Evolutionary conservation across 2,888 invertebrate genomes (phyloP).

Genomic region (Rhorus exstirpatorius): DNA sequence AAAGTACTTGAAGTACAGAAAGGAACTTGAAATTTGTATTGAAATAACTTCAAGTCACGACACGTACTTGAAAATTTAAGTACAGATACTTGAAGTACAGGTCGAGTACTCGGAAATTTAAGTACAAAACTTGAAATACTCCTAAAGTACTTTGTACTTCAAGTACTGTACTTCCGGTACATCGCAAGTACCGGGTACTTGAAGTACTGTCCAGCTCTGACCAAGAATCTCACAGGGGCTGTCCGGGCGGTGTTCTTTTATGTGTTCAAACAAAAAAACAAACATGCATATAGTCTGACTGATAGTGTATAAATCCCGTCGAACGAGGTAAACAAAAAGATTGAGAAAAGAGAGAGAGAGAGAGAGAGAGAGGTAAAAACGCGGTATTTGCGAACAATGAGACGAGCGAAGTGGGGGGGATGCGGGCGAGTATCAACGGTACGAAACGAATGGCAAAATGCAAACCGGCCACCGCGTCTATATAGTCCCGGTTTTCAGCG

Average conservation of each 20-base stretch:
- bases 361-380: constrained; percentile 30
- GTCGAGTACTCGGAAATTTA: no score
- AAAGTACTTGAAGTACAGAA: no score
- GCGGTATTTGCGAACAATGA: constrained; percentile 69
- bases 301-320: constrained; percentile 61
- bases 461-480: constrained; percentile 47
- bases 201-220: no score
- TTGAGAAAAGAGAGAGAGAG: constrained; percentile 43
- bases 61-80: no score
- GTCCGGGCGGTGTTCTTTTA: constrained; percentile 56
- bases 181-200: no score
- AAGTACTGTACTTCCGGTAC: no score
- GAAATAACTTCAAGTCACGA: no score
- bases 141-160: no score
- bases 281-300: constrained; percentile 50
- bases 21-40: no score
- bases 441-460: constrained; percentile 61
- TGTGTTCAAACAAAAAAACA: constrained; percentile 37
- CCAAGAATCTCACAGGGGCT: no score
- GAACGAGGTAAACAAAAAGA: constrained; percentile 56
- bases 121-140: no score
- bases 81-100: no score
- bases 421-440: constrained; percentile 64
- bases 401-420: constrained; percentile 57
- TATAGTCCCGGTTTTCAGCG: constrained; percentile 48